A percentile compares a stretch with the other conserved stretches of the same genome.
Evolutionary conservation across 2,888 invertebrate genomes (phyloP).

Genomic region (Machimus rusticus): DNA sequence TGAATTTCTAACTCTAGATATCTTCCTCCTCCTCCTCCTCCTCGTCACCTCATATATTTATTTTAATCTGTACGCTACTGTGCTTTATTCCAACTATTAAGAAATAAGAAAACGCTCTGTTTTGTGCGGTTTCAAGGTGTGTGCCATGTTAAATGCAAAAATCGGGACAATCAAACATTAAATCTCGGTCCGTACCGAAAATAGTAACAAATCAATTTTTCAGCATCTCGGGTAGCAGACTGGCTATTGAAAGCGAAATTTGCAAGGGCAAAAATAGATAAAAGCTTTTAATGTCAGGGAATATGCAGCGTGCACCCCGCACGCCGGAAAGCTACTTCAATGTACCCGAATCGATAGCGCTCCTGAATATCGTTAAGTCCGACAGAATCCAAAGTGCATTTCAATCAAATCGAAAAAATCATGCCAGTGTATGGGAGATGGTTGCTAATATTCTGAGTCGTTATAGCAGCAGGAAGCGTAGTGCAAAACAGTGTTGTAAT

Average conservation of each 20-base stretch:
- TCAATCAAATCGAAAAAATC: conserved; percentile 62
- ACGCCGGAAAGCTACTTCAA: conserved; percentile 62
- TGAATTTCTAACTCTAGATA: neutral
- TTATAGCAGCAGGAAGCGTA: conserved; percentile 60
- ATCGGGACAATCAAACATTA: neutral
- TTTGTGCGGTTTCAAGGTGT: conserved; percentile 4
- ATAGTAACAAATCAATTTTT: conserved; percentile 37
- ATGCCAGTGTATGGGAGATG: conserved; percentile 63
- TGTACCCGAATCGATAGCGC: conserved; percentile 61
- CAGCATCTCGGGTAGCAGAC: neutral
- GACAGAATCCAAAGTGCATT: conserved; percentile 62
- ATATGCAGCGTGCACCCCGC: conserved; percentile 60
- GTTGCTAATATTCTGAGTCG: conserved; percentile 61
- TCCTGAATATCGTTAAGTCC: conserved; percentile 61
- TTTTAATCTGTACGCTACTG: neutral
- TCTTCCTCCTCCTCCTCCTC: neutral
- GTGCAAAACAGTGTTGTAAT: conserved; percentile 61
- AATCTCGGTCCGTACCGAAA: neutral
- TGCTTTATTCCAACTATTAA: neutral
- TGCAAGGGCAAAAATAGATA: conserved; percentile 29
- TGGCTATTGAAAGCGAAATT: conserved; percentile 24
- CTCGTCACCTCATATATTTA: neutral
- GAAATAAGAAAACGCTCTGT: neutral
- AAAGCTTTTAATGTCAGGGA: conserved; percentile 39
- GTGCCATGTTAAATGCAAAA: conserved; percentile 1